These are phyloP conservation scores for Hippocampus mohnikei DNA, from an alignment of 2,113 vertebrate species.

Conservation along the genomic window DNA sequence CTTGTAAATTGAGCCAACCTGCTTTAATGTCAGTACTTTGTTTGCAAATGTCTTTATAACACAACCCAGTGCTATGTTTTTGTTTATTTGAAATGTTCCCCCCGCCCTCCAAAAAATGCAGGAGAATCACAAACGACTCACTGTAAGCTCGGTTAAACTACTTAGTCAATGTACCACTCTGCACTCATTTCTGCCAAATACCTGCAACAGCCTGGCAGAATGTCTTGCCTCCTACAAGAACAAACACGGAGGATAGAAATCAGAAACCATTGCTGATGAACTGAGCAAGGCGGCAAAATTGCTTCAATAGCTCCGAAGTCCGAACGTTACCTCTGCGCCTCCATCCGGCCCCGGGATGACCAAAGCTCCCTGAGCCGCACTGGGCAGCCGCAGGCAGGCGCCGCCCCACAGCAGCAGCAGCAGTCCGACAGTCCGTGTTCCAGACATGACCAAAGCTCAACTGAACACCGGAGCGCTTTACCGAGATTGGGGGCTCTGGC, in stretches of 20 bases:
- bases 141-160: no score
- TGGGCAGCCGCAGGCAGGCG: constrained; percentile 32
- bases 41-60: no score
- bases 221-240: constrained; percentile 34
- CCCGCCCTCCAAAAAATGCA: no score
- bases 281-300: background rate
- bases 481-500: constrained; percentile 6
- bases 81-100: no score
- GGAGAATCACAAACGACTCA: no score
- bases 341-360: constrained; percentile 28
- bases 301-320: background rate
- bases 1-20: no score
- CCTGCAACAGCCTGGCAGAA: constrained; percentile 33
- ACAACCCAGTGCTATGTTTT: no score
- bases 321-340: constrained; percentile 1
- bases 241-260: constrained; percentile 6
- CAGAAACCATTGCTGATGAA: background rate
- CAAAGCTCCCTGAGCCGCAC: constrained; percentile 31
- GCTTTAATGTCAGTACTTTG: no score
- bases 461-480: constrained; percentile 49
- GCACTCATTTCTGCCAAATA: constrained; percentile 11
- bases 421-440: constrained; percentile 38
- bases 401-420: constrained; percentile 54
- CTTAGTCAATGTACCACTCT: background rate
- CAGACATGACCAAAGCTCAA: constrained; percentile 64